phyloP scores from a whole-genome alignment of 2,113 vertebrate genomes.

The Poecile atricapillus region DNA sequence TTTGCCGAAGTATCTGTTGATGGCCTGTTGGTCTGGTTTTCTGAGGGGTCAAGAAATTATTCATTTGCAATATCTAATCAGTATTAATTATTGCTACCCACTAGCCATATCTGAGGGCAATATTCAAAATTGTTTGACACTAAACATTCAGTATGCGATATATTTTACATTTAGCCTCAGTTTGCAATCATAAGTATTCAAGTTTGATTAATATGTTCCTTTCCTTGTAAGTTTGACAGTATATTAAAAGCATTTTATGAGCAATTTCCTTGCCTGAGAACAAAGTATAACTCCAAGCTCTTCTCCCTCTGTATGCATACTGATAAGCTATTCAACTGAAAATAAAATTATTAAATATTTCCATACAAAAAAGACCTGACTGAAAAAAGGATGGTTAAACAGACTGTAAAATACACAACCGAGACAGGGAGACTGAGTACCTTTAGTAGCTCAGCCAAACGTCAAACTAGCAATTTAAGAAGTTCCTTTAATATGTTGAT shows the following conservation, averaged over 20 bases:
- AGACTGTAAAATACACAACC: neutral
- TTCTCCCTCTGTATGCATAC: neutral
- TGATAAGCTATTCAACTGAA: neutral
- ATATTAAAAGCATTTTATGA: neutral
- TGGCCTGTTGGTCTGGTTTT: slow-evolving; percentile 72
- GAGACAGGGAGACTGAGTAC: neutral
- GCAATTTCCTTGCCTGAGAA: neutral
- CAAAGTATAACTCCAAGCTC: neutral
- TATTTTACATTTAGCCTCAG: neutral
- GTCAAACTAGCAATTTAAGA: neutral
- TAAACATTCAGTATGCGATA: neutral
- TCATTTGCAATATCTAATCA: slow-evolving; percentile 26
- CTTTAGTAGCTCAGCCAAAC: neutral
- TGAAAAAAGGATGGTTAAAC: neutral
- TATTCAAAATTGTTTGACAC: neutral
- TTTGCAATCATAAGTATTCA: neutral
- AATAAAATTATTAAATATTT: neutral
- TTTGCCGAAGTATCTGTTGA: slow-evolving; percentile 69
- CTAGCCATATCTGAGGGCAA: neutral
- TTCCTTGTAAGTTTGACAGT: neutral
- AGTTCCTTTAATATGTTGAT: neutral
- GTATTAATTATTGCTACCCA: neutral
- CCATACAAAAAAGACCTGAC: neutral
- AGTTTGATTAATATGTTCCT: neutral
- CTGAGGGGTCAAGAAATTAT: slow-evolving; percentile 67